phyloP scores from a whole-genome alignment of 1,140 invertebrate species.

The Heterodera carotae region DNA sequence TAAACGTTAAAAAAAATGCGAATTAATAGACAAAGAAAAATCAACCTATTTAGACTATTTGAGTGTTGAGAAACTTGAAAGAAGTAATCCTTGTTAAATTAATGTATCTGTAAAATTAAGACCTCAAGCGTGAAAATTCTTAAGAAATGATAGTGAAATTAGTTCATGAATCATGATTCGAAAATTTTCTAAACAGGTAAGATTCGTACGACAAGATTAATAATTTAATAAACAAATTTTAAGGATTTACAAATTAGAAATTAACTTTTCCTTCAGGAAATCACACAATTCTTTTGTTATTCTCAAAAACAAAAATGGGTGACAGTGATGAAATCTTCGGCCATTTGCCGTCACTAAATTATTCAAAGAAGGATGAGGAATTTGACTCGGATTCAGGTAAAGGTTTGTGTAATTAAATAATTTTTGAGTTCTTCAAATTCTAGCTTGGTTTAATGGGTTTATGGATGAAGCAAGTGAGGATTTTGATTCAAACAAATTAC shows the following conservation, averaged over 20 bases:
- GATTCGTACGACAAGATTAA: no score
- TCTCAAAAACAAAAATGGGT: conserved; percentile 15
- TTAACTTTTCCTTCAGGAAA: no score
- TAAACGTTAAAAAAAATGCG: background rate
- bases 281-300: no score
- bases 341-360: conserved; percentile 22
- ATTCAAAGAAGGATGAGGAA: conserved; percentile 23
- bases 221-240: no score
- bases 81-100: no score
- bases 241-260: no score
- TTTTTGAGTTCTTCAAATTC: conserved; percentile 22
- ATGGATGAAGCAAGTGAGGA: conserved; percentile 40
- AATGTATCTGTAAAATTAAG: no score
- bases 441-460: conserved; percentile 46
- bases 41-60: background rate
- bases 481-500: conserved; percentile 41
- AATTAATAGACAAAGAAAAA: background rate
- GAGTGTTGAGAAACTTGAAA: no score
- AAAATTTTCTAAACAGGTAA: no score
- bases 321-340: conserved; percentile 22
- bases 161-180: no score
- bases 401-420: background rate
- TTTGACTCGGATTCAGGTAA: conserved; percentile 3
- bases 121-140: no score
- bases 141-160: no score